Percentiles rank a stretch among this genome's conserved stretches.
Evolutionary conservation across 2,113 vertebrate species (phyloP).

Genomic region (Columba janthina): DNA sequence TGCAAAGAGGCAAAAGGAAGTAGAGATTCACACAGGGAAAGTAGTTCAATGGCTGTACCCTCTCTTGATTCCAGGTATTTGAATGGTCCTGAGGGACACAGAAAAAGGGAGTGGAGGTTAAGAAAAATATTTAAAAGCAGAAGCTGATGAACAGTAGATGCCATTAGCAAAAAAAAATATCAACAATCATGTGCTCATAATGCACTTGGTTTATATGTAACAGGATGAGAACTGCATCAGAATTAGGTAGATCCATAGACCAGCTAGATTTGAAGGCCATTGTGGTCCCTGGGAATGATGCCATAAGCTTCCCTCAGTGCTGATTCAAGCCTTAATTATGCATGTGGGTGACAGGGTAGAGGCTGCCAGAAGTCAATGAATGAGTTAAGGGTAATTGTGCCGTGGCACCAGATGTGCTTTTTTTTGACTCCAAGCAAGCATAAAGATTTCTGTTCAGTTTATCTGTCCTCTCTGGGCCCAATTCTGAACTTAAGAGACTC

Average conservation of each 20-base stretch:
- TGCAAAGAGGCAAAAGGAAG: background rate
- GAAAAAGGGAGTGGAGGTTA: background rate
- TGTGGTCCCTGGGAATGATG: conserved; percentile 17
- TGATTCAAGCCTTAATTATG: background rate
- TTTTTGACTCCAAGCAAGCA: background rate
- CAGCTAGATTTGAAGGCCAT: background rate
- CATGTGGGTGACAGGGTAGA: background rate
- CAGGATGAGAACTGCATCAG: conserved; percentile 5
- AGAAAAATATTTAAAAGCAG: background rate
- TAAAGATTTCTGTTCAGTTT: background rate
- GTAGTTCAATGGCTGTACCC: background rate
- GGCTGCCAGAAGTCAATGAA: conserved; percentile 7
- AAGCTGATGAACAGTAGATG: background rate
- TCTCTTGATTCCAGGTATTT: background rate
- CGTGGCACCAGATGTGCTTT: background rate
- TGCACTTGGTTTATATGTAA: background rate
- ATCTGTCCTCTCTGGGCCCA: background rate
- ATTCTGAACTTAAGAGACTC: background rate
- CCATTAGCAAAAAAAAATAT: background rate
- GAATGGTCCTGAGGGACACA: background rate
- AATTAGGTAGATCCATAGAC: background rate
- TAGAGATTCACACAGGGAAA: background rate
- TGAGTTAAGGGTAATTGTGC: background rate
- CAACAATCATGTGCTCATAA: background rate
- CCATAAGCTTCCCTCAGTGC: background rate